Evolutionary conservation across 2,113 vertebrate genomes (phyloP).

Genomic region (Picathartes gymnocephalus): DNA sequence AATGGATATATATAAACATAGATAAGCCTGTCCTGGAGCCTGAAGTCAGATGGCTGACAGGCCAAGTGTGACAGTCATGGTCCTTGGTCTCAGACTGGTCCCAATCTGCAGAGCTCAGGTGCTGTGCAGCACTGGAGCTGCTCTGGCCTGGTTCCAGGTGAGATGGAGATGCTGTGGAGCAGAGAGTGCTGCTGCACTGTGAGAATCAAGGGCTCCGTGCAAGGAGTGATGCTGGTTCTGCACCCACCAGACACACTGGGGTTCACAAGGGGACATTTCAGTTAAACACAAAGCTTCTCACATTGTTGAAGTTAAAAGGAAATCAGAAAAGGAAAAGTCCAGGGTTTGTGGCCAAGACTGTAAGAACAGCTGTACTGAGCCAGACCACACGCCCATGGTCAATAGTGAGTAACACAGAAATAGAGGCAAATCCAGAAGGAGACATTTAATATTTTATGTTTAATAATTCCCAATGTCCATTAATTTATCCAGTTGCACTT

Average conservation of each 20-base stretch:
- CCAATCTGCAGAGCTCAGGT: background rate
- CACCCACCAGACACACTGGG: fast-evolving
- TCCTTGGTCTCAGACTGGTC: background rate
- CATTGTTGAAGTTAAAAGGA: background rate
- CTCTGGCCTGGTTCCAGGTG: background rate
- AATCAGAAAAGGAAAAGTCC: background rate
- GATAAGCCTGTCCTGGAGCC: background rate
- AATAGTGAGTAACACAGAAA: background rate
- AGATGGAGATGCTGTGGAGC: background rate
- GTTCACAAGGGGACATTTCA: background rate
- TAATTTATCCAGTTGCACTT: background rate
- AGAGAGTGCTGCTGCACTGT: background rate
- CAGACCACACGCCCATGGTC: background rate
- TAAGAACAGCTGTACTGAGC: background rate
- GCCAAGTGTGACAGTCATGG: background rate
- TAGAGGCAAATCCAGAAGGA: background rate
- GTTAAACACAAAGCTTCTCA: background rate
- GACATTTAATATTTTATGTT: background rate
- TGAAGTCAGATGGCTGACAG: background rate
- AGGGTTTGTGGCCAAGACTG: background rate
- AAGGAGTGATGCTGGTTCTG: background rate
- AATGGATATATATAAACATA: background rate
- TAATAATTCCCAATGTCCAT: background rate
- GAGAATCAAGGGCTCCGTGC: fast-evolving
- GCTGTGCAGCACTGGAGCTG: fast-evolving